Evolutionary conservation across 2,113 vertebrate genomes (phyloP).

Genomic region (Sialia sialis): DNA sequence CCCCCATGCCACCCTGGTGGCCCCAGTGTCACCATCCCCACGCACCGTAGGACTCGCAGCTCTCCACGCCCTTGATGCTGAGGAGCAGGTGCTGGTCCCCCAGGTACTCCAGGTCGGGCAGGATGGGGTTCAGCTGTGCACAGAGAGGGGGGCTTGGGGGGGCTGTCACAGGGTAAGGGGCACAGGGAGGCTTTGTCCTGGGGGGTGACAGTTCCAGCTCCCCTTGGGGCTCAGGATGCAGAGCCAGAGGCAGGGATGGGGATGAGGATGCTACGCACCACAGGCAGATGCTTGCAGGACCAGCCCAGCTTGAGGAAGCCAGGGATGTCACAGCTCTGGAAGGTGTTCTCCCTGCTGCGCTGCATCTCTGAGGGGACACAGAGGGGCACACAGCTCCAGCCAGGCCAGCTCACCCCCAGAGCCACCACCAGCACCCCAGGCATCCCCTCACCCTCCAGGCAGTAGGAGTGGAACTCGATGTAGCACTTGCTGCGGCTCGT

Average conservation of each 20-base stretch:
- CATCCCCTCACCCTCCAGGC: slow-evolving; percentile 69
- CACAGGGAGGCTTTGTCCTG: background rate
- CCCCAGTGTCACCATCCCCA: background rate
- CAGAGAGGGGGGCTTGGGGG: background rate
- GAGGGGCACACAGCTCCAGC: background rate
- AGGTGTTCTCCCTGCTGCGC: slow-evolving; percentile 80
- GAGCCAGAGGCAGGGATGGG: background rate
- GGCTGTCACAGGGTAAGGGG: background rate
- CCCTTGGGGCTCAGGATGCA: background rate
- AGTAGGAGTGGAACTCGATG: slow-evolving; percentile 84
- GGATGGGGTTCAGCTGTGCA: slow-evolving; percentile 75
- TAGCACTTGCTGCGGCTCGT: slow-evolving; percentile 84
- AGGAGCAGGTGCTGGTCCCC: slow-evolving; percentile 85
- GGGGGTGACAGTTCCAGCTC: background rate
- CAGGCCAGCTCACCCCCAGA: accelerated
- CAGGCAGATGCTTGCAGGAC: slow-evolving; percentile 82
- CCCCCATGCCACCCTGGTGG: background rate
- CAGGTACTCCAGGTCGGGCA: slow-evolving; percentile 81
- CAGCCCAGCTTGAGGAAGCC: slow-evolving; percentile 85
- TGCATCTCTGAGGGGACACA: slow-evolving; percentile 67
- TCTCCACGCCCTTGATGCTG: slow-evolving; percentile 85
- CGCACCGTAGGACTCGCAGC: slow-evolving; percentile 87
- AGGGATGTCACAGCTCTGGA: slow-evolving; percentile 78
- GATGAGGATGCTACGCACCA: slow-evolving; percentile 63
- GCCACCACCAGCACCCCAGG: accelerated